phyloP scores from a whole-genome alignment of 2,113 vertebrate genomes.

The Herpetotheres cachinnans region DNA sequence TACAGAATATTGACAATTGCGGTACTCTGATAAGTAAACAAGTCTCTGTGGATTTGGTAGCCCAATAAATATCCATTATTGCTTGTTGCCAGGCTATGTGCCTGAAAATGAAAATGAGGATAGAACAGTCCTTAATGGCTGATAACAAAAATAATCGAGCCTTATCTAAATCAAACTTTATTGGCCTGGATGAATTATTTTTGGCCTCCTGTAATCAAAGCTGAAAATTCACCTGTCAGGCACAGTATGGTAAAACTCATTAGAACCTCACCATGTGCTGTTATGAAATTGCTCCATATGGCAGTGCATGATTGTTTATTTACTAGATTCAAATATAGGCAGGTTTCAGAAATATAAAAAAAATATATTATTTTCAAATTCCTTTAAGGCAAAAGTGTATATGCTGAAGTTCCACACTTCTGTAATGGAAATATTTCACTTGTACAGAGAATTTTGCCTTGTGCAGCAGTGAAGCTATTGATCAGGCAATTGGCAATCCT shows the following conservation, averaged over 20 bases:
- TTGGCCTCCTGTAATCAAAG: slow-evolving; percentile 65
- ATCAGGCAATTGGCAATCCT: slow-evolving; percentile 75
- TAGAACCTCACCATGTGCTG: slow-evolving; percentile 68
- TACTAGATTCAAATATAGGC: slow-evolving; percentile 41
- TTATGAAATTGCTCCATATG: slow-evolving; percentile 74
- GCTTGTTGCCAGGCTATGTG: slow-evolving; percentile 16
- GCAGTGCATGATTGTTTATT: slow-evolving; percentile 64
- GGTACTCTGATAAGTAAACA: slow-evolving; percentile 7
- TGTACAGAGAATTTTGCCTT: neutral
- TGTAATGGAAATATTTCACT: slow-evolving; percentile 32
- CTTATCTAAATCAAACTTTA: slow-evolving; percentile 61
- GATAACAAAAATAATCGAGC: slow-evolving; percentile 55
- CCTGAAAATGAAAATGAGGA: slow-evolving; percentile 50
- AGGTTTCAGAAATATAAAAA: slow-evolving; percentile 18
- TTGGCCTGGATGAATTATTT: slow-evolving; percentile 63
- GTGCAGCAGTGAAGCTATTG: slow-evolving; percentile 46
- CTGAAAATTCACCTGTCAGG: slow-evolving; percentile 71
- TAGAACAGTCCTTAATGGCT: slow-evolving; percentile 36
- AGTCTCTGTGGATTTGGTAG: slow-evolving; percentile 42
- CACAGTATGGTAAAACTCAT: slow-evolving; percentile 72
- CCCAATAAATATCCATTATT: slow-evolving; percentile 57
- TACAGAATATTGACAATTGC: slow-evolving; percentile 22
- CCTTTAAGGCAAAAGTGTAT: slow-evolving; percentile 20
- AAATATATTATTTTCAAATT: slow-evolving; percentile 39
- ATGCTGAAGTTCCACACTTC: neutral